Evolutionary conservation across 2,797 vertebrate species (phyloP).

Genomic region (Melanotaenia pygmaea): DNA sequence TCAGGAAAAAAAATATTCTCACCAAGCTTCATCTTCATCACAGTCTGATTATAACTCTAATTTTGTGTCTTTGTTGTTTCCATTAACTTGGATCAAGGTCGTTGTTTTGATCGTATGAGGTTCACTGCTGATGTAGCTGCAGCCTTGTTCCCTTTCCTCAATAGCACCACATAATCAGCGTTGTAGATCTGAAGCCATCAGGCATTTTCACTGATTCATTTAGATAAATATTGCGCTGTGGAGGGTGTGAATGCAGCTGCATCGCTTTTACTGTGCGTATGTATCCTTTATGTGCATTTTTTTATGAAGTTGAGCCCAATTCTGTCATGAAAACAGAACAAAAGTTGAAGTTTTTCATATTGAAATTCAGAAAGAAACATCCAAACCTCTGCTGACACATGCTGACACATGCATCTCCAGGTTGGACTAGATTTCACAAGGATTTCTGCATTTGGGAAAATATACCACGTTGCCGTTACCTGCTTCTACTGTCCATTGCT

Average conservation of each 20-base stretch:
- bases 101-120: slow-evolving; percentile 31
- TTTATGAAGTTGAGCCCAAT: not conserved
- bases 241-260: slow-evolving; percentile 13
- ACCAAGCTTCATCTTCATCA: slow-evolving; percentile 24
- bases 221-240: slow-evolving; percentile 27
- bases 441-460: too few relatives aligned
- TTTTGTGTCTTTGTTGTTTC: slow-evolving; percentile 16
- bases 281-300: too few relatives aligned
- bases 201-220: slow-evolving; percentile 29
- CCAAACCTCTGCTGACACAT: not conserved
- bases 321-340: not conserved
- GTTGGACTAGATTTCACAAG: not conserved
- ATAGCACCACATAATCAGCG: slow-evolving; percentile 16
- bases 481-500: not conserved
- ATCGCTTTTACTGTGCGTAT: not conserved
- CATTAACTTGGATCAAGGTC: slow-evolving; percentile 22
- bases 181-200: slow-evolving; percentile 9
- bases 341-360: not conserved
- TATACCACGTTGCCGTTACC: not conserved
- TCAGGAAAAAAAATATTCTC: slow-evolving; percentile 3
- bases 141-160: not conserved
- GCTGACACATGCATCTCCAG: not conserved
- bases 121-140: slow-evolving; percentile 29
- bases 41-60: slow-evolving; percentile 33
- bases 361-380: not conserved